phyloP scores from a whole-genome alignment of 2,113 vertebrate genomes.

The Argyrosomus japonicus region DNA sequence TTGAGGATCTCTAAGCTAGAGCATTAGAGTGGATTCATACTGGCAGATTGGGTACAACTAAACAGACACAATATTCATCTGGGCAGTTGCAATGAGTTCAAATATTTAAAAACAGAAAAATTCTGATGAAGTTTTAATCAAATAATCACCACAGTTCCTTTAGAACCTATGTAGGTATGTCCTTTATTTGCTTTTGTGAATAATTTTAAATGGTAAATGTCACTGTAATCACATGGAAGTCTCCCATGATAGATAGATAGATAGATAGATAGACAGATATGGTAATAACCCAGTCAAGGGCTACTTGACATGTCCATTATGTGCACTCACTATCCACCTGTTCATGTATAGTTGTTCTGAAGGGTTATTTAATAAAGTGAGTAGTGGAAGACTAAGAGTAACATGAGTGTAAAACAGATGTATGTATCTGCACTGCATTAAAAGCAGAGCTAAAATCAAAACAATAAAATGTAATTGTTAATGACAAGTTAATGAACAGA shows the following conservation, averaged over 20 bases:
- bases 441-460: background rate
- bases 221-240: background rate
- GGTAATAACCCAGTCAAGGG: no score
- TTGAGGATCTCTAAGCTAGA: background rate
- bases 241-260: no score
- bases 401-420: no score
- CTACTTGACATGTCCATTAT: no score
- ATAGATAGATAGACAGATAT: no score
- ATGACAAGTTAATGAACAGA: background rate
- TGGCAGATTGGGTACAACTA: background rate
- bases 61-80: background rate
- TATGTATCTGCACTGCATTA: background rate
- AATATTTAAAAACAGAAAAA: background rate
- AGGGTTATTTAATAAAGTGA: no score
- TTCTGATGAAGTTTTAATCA: background rate
- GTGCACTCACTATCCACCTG: background rate
- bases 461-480: background rate
- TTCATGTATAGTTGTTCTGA: background rate
- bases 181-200: background rate
- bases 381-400: no score
- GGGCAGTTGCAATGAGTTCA: background rate
- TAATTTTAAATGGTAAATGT: background rate
- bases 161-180: background rate
- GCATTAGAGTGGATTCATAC: background rate
- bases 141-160: background rate